Percentiles rank a stretch among this genome's conserved stretches.
Evolutionary conservation across 2,888 invertebrate species (phyloP).

Genomic region (Tryphoninae sp.): DNA sequence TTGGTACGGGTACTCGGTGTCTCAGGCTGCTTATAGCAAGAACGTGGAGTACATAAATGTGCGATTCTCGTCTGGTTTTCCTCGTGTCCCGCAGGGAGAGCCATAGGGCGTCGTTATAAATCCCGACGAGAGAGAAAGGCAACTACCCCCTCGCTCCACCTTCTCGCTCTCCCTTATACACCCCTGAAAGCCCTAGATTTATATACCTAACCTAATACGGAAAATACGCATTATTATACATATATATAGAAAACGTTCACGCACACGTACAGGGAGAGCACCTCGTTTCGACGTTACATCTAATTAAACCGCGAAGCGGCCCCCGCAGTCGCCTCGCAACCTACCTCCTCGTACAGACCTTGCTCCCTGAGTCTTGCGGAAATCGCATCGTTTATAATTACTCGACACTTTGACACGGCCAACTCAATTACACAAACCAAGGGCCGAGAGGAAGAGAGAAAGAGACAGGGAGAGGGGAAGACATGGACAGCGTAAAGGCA

Average conservation of each 20-base stretch:
- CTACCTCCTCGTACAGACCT: conserved; percentile 27
- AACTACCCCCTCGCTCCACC: background rate
- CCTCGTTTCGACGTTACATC: conserved; percentile 62
- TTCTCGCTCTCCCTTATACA: conserved; percentile 3
- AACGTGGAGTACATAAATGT: conserved; percentile 25
- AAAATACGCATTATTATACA: conserved; percentile 22
- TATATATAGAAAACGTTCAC: conserved; percentile 2
- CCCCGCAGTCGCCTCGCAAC: conserved; percentile 27
- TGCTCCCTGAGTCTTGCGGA: conserved; percentile 48
- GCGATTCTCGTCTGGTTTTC: conserved; percentile 39
- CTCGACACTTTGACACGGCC: conserved; percentile 67
- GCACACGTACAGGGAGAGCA: conserved; percentile 1
- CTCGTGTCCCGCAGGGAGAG: conserved; percentile 35
- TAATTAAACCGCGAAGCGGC: conserved; percentile 64
- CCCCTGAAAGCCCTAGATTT: conserved; percentile 46
- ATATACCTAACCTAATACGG: conserved; percentile 43
- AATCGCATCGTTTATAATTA: conserved; percentile 69
- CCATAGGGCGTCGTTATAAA: conserved; percentile 61
- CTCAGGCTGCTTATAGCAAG: conserved; percentile 6
- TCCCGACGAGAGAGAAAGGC: conserved; percentile 46
- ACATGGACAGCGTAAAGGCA: background rate
- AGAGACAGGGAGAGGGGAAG: conserved; percentile 14
- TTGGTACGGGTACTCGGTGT: background rate
- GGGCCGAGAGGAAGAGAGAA: conserved; percentile 22
- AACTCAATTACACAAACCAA: conserved; percentile 65